phyloP scores from a whole-genome alignment of 2,888 invertebrate species.

The Chymomyza amoena region DNA sequence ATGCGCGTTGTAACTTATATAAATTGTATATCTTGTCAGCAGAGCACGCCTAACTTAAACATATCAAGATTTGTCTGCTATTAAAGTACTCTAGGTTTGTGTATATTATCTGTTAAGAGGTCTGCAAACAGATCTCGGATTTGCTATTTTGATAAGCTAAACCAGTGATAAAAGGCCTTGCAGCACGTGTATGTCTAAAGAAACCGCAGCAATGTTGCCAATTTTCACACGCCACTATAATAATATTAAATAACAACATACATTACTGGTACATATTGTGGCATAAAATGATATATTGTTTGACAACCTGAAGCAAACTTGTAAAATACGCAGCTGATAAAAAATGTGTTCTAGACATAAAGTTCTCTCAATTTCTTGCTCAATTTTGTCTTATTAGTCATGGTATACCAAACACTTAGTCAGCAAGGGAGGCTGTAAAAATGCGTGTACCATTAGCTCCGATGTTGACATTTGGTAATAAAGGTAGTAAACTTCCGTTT shows the following conservation, averaged over 20 bases:
- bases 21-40: background rate
- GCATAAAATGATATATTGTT: constrained; percentile 22
- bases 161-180: background rate
- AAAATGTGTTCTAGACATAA: background rate
- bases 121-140: background rate
- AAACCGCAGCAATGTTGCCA: background rate
- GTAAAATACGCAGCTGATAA: background rate
- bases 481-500: background rate
- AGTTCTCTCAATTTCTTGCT: background rate
- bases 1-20: background rate
- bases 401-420: background rate
- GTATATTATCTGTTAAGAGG: background rate
- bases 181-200: background rate
- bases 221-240: background rate
- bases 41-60: background rate
- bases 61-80: background rate
- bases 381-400: background rate
- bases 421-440: background rate
- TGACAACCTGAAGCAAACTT: constrained; percentile 19
- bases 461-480: background rate
- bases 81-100: background rate
- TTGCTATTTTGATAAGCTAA: background rate
- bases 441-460: too few relatives aligned
- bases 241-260: background rate
- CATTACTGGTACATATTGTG: background rate